phyloP scores from a whole-genome alignment of 2,888 invertebrate genomes.

The Agrilus mali region DNA sequence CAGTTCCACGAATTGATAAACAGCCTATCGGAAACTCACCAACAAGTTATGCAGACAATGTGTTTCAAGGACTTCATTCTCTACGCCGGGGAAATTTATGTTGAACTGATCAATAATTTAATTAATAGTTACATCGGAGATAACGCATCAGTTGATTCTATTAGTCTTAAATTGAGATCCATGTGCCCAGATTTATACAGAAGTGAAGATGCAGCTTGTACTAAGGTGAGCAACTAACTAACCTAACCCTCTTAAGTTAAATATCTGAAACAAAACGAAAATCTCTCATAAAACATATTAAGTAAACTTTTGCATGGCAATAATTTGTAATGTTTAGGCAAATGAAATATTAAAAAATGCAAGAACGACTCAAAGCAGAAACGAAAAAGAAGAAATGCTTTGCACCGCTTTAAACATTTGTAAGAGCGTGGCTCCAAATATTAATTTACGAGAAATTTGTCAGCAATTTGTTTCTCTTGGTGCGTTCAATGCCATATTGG shows the following conservation, averaged over 20 bases:
- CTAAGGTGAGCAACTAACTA: slow-evolving; percentile 53
- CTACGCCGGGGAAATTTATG: slow-evolving; percentile 63
- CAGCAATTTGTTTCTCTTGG: slow-evolving; percentile 68
- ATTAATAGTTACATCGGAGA: slow-evolving; percentile 90
- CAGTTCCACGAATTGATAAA: slow-evolving; percentile 72
- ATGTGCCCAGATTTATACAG: slow-evolving; percentile 89
- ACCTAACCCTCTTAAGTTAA: too few species aligned
- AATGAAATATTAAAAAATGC: slow-evolving; percentile 81
- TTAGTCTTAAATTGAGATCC: slow-evolving; percentile 75
- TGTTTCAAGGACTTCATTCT: slow-evolving; percentile 65
- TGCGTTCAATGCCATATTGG: slow-evolving; percentile 81
- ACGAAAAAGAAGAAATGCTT: slow-evolving; percentile 66
- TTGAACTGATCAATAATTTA: slow-evolving; percentile 66
- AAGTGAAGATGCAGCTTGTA: slow-evolving; percentile 90
- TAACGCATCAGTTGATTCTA: slow-evolving; percentile 86
- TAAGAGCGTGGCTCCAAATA: slow-evolving; percentile 76
- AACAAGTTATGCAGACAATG: slow-evolving; percentile 47
- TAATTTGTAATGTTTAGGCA: slow-evolving; percentile 42
- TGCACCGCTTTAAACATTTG: slow-evolving; percentile 71
- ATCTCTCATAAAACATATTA: too few species aligned
- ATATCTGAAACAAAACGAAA: too few species aligned
- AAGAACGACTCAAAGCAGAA: slow-evolving; percentile 56
- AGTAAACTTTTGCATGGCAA: not conserved
- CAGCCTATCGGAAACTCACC: slow-evolving; percentile 53
- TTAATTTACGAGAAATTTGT: slow-evolving; percentile 76